A percentile compares a stretch with the other conserved stretches of the same genome.
Evolutionary conservation across 2,113 vertebrate species (phyloP).

Genomic region (Odobenus rosmarus): DNA sequence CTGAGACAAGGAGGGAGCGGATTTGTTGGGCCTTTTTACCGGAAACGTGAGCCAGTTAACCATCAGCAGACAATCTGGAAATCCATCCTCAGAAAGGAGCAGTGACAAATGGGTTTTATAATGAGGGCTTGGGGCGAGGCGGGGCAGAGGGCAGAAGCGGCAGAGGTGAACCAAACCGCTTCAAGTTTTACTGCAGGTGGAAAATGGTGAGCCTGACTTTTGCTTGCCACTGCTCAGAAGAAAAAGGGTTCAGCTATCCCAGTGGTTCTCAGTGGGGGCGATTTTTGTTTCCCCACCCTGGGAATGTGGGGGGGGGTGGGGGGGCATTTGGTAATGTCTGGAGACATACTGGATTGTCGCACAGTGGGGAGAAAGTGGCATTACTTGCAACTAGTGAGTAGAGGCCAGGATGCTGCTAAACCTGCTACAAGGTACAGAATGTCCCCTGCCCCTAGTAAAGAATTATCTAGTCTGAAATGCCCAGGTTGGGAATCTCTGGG

Average conservation of each 20-base stretch:
- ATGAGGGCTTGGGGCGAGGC: background rate
- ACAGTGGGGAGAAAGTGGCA: background rate
- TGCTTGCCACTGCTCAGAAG: background rate
- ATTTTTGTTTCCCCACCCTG: background rate
- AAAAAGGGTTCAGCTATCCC: background rate
- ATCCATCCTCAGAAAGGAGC: background rate
- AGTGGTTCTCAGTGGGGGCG: background rate
- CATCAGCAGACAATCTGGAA: slow-evolving; percentile 46
- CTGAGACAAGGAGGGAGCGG: background rate
- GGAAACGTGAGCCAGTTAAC: background rate
- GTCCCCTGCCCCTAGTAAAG: background rate
- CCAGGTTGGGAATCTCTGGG: background rate
- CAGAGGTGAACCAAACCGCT: background rate
- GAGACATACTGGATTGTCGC: background rate
- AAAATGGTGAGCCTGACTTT: background rate
- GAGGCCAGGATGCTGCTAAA: background rate
- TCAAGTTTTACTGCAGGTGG: background rate
- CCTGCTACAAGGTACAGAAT: accelerated
- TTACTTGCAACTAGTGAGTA: background rate
- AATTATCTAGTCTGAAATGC: background rate
- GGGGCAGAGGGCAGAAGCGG: background rate
- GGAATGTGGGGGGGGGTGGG: background rate
- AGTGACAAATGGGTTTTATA: background rate
- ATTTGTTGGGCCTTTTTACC: background rate
- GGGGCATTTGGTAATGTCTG: background rate